Conservation (phyloP, 1,140 invertebrate genomes). For the Drosophila elegans region DNA sequence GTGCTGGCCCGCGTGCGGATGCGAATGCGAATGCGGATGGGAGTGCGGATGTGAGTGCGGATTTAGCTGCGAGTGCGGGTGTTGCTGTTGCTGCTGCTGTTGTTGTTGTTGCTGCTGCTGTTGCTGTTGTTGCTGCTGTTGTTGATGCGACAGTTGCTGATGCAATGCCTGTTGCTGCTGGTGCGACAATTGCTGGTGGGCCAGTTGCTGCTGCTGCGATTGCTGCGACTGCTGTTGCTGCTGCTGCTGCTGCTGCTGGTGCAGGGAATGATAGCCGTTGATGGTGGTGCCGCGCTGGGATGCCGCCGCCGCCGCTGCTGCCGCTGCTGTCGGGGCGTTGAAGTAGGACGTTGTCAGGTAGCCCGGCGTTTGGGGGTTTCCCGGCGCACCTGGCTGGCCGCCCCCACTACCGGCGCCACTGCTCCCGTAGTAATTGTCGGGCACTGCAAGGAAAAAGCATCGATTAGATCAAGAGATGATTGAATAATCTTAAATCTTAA, state of each 20-base stretch:
- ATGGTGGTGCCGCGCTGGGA: conserved; percentile 59
- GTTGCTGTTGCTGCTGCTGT: conserved; percentile 53
- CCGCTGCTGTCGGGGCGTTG: conserved; percentile 73
- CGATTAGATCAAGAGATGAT: neutral
- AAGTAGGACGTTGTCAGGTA: conserved; percentile 82
- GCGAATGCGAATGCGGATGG: conserved; percentile 70
- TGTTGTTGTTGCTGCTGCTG: conserved; percentile 84
- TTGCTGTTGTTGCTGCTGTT: conserved; percentile 77
- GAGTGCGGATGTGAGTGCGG: conserved; percentile 84
- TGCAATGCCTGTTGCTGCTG: conserved; percentile 79
- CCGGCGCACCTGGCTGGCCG: conserved; percentile 51
- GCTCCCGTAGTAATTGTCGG: conserved; percentile 81
- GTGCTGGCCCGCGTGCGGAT: conserved; percentile 60
- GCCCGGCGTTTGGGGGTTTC: conserved; percentile 48
- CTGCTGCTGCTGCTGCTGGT: conserved; percentile 75
- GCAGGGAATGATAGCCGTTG: conserved; percentile 82
- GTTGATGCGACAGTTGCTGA: conserved; percentile 71
- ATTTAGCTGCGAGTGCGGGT: conserved; percentile 43
- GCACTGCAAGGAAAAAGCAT: conserved; percentile 49
- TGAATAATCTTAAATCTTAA: no score
- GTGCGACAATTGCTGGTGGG: conserved; percentile 83
- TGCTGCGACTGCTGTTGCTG: conserved; percentile 71
- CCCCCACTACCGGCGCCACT: conserved; percentile 49
- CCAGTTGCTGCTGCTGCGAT: conserved; percentile 62
- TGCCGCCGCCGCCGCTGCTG: conserved; percentile 51